Evolutionary conservation across 2,888 invertebrate genomes (phyloP), one percentile per base, ranked within the genome.

Genomic region (Octodonta nipae): DNA sequence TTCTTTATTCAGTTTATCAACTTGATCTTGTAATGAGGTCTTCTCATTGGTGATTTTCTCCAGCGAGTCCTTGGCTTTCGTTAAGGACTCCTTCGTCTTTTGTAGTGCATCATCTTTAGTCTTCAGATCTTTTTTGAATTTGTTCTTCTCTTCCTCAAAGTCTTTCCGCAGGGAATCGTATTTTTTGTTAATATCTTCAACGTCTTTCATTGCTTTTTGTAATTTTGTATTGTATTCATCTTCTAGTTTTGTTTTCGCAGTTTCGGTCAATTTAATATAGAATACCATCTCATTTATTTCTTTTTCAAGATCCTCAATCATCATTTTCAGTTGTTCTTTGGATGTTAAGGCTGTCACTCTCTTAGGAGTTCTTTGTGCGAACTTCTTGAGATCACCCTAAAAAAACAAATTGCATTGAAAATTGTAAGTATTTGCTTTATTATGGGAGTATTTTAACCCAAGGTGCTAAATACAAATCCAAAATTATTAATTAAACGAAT

Each of bases 271-370:
- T 55, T 72, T 73, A 59, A 75, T 66, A 22, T 73, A 63, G 2
- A 71, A 65, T 37, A 70, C 63, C 52, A 75, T 64, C 60, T 76
- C 73, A 75, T 79, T 76, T 43, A 88, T 79, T 68, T 92, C 89
- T 52, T 73, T 81, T 61, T 89, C 89, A 45, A 89, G 65, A 42
- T 91, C 88, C 36, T 82, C 79, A 2, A 89, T 77, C 77, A 86
- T 83, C 50, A 75, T 83, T 49, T 79, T 84, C 49, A 87, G 62
- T 58, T 79, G 78, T 28, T 77, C 54, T 60, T 79, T 80, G 2
- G 79, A 74, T 15, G 76, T 77, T 30, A 73, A 61, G 50, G 84
- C 83, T 5, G 78, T 78, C 5, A 77, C 68, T 50, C 77, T 78
- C 52, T 82, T 82, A 3, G 79, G 73, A n/a, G 70, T 70, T 45